phyloP scores from a whole-genome alignment of 1,140 invertebrate genomes.

The Ostrea denselamellosa region DNA sequence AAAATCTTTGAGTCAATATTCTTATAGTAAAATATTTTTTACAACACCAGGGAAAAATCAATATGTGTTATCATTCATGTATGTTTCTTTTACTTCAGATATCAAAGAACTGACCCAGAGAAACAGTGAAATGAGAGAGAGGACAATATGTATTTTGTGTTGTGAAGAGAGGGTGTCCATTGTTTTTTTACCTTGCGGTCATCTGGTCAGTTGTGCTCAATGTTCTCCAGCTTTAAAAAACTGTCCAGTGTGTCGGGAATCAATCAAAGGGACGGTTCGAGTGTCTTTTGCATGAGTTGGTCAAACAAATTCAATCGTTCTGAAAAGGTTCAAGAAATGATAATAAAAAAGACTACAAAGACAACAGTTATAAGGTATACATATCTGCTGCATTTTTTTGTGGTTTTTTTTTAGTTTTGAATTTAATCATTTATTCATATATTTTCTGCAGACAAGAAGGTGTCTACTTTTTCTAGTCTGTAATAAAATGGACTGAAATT shows the following conservation, averaged over 20 bases:
- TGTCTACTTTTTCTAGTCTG: not conserved
- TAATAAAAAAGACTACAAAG: not conserved
- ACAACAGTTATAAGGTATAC: not conserved
- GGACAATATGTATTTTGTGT: conserved; percentile 92
- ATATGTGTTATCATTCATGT: too few species aligned
- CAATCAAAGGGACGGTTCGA: conserved; percentile 66
- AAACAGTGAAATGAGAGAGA: conserved; percentile 84
- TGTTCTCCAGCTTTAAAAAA: conserved; percentile 88
- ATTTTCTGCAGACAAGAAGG: too few species aligned
- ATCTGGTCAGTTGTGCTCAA: conserved; percentile 89
- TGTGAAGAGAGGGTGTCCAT: conserved; percentile 92
- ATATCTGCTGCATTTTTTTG: not conserved
- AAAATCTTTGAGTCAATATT: too few species aligned
- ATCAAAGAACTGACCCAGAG: conserved; percentile 75
- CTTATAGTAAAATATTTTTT: too few species aligned
- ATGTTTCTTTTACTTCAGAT: not conserved
- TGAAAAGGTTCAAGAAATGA: not conserved
- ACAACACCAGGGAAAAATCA: too few species aligned
- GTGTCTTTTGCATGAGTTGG: conserved; percentile 43
- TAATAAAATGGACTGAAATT: not conserved
- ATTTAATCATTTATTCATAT: too few species aligned
- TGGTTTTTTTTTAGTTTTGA: not conserved
- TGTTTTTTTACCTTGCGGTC: conserved; percentile 94
- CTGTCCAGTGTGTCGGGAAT: conserved; percentile 89
- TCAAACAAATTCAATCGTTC: not conserved